phyloP scores from a whole-genome alignment of 2,797 vertebrate species.

The Pipistrellus pygmaeus region DNA sequence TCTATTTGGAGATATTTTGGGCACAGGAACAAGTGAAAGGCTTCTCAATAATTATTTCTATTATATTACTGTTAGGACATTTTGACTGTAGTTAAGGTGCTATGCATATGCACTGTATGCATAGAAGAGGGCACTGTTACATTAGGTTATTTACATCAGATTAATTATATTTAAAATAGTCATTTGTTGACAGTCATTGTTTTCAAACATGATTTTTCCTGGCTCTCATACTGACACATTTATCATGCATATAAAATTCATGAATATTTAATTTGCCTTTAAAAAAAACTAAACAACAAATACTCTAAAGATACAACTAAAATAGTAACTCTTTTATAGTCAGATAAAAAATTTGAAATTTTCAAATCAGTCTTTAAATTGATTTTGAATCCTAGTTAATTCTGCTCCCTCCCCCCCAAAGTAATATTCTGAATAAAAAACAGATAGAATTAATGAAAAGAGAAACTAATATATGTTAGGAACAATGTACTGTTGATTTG shows the following conservation, averaged over 20 bases:
- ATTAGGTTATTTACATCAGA: neutral
- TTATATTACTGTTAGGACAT: neutral
- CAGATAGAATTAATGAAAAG: slow-evolving; percentile 67
- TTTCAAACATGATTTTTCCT: slow-evolving; percentile 42
- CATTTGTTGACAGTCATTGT: slow-evolving; percentile 29
- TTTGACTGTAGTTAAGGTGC: neutral
- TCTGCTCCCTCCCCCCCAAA: slow-evolving; percentile 43
- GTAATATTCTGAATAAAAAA: slow-evolving; percentile 58
- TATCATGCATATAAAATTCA: neutral
- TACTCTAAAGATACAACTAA: slow-evolving; percentile 31
- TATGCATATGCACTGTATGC: neutral
- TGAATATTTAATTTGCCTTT: slow-evolving; percentile 55
- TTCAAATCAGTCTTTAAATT: slow-evolving; percentile 58
- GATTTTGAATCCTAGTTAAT: slow-evolving; percentile 66
- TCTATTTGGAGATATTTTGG: neutral
- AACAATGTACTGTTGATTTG: slow-evolving; percentile 45
- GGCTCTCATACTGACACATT: neutral
- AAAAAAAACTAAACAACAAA: slow-evolving; percentile 57
- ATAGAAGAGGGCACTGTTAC: neutral
- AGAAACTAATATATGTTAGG: slow-evolving; percentile 53
- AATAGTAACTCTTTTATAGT: slow-evolving; percentile 36
- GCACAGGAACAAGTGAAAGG: neutral
- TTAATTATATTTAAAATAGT: slow-evolving; percentile 52
- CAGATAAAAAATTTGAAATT: neutral
- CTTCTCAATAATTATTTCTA: neutral